Evolutionary conservation across 2,888 invertebrate genomes (phyloP), one percentile per base, ranked within the genome.

Genomic region (Apoda limacodes): DNA sequence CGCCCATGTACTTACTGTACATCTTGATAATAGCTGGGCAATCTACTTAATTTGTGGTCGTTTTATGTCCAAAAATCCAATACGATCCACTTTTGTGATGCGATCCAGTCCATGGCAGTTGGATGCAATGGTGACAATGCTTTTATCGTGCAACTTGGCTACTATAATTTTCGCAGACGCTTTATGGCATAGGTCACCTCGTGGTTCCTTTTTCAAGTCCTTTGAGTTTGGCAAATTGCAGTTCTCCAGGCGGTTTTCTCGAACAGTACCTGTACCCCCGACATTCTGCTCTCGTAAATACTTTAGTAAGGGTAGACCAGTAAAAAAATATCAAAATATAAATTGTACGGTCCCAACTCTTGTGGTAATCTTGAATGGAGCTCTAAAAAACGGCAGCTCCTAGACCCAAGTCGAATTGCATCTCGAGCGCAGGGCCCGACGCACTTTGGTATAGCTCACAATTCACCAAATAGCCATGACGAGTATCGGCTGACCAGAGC

Each of bases 341-440:
- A 26, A n/a, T 29, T 31, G 3, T 28, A 32, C 4, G 28, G 32
- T 30, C 24, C 30, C 30, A 32, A 31, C 19, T 34, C 21, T 27
- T 24, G 9, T 26, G 26, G 92, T 92, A 29, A 39, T 37, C 19
- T 30, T 34, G 28, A 28, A 32, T 24, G 35, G 29, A 28, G 40
- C 25, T 31, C 30, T 34, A 23, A 32, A 31, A 34, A 27, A 27
- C 22, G 35, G 35, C 22, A 23, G 25, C n/a, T n/a, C n/a, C n/a
- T n/a, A n/a, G 27, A 29, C 20, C 27, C 24, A 21, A 19, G 32
- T 25, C 28, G 19, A 19, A 23, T 13, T 28, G 28, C 28, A 32
- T 32, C 1, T 23, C 28, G 20, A 24, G 28, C 13, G 13, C 11
- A 27, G 28, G 24, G 5, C 32, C 28, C 7, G 32, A 27, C 23